Base-by-base conservation (phyloP, 2,888 invertebrate genomes). In the Adela reaumurella region DNA sequence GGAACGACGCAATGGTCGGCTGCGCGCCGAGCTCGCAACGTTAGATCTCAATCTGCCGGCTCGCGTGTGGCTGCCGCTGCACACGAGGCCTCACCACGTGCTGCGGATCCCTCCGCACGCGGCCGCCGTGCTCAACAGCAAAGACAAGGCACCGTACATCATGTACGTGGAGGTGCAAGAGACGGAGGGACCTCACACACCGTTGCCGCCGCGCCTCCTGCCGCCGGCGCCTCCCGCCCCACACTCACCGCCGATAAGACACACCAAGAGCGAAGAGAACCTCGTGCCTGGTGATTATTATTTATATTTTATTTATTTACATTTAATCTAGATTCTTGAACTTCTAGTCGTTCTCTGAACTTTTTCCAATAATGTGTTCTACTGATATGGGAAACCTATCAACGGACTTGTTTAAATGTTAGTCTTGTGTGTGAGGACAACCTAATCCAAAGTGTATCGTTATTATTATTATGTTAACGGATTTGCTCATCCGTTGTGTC, bases 111-210 rank as follows among this genome's bases (percentile, higher is more conserved):
- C 98, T 43, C 95, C 95, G 51, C 94, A 95, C 63, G 94, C 95
- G 55, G 96, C 97, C 53, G 97, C 97, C 47, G 97, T 99, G 49
- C 87, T 99, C 55, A 99, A 99, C 74, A 97, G 97, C 57, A 99
- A 99, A 79, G 96, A 97, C 69, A 96, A 95, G 85, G 97, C 98
- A 46, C 99, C 99, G 0, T 99, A 96, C 74, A 92, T 99, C 63
- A 90, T 99, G 66, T 99, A 98, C 74, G 92, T 98, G 50, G 99
- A 99, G 79, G 96, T 97, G 6, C 80, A 96, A 43, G 95, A 96
- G 72, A 83, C 76, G 2, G 77, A 76, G 4, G 78, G 78, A 1
- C 88, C 90, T n/a, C 90, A 91, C 54, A 90, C 92, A 48, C 89
- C 94, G 1, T 85, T 97, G 17, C 94, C 96, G 43, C 84, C 90